Evolutionary conservation across 2,888 invertebrate genomes (phyloP), one percentile per base, ranked within the genome.

Genomic region (Leptinotarsa tumamoca): DNA sequence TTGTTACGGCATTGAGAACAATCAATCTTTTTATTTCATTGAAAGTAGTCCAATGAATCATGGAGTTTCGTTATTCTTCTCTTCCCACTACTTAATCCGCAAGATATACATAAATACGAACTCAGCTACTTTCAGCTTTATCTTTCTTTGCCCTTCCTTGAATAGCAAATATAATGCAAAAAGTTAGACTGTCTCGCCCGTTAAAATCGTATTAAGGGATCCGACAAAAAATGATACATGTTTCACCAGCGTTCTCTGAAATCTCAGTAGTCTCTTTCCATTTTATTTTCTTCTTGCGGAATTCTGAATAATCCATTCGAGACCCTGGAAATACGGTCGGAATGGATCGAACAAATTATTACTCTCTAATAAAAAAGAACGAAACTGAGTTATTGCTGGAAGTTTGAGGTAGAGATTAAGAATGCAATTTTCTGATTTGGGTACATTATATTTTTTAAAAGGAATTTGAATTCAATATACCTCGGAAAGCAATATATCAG

Each of bases 301-400:
- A 4, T 58, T 58, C 23, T 14, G 23, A 58, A 21, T 58, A 58
- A 58, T 58, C 4, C 1, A 58, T 58, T 58, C 58, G 23, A 23
- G 23, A 23, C 23, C 21, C 23, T 23, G 14, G 58, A 58, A 54
- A 54, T 54, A 54, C 54, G 18, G 18, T 13, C 4, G 18, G 54
- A 23, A 58, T 23, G 58, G 23, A 58, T 14, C 23, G 21, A 23
- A 51, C 23, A 21, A 54, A 52, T 15, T 52, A 52, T 68, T 23
- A 68, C 68, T 68, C 23, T 68, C 54, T 27, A 54, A 67, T 67
- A 51, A n/a, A 67, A 10, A 67, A 4, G 33, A 67, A n/a, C 49
- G 21, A 67, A 54, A 23, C 15, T 52, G 33, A 33, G 2, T 27
- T 52, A 27, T 68, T 54, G 17, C 21, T 49, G 67, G 14, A 21